A percentile compares a stretch with the other conserved stretches of the same genome.
phyloP scores from a whole-genome alignment of 1,140 invertebrate species.

The Drosophila ohnishii region DNA sequence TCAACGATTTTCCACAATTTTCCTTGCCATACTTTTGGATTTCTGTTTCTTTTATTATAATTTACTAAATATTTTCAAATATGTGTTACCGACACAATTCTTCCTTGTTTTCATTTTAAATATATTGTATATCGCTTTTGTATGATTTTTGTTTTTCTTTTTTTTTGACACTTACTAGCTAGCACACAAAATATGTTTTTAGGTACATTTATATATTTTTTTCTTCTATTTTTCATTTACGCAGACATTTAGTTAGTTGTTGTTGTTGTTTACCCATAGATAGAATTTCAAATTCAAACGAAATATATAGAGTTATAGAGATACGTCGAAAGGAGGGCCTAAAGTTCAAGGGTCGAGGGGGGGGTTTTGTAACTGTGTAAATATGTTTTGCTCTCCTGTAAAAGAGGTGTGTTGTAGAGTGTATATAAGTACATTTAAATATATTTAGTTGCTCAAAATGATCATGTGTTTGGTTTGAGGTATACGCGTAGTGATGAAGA shows the following conservation, averaged over 20 bases:
- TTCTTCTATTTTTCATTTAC: constrained; percentile 64
- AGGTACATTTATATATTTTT: constrained; percentile 77
- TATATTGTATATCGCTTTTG: constrained; percentile 57
- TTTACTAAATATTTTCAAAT: constrained; percentile 72
- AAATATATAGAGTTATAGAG: constrained; percentile 34
- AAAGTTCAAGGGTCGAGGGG: constrained; percentile 20
- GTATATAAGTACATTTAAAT: constrained; percentile 80
- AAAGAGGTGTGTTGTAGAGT: constrained; percentile 71
- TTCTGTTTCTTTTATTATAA: constrained; percentile 50
- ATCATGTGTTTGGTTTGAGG: constrained; percentile 81
- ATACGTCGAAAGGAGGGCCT: constrained; percentile 49
- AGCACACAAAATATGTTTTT: constrained; percentile 81
- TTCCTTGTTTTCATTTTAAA: constrained; percentile 52
- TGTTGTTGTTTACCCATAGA: constrained; percentile 52
- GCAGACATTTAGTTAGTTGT: constrained; percentile 66
- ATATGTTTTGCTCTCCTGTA: constrained; percentile 55
- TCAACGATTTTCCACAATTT: constrained; percentile 39
- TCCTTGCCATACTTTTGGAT: constrained; percentile 30
- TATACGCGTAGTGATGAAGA: constrained; percentile 83
- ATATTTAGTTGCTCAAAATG: constrained; percentile 76
- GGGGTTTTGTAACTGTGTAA: constrained; percentile 52
- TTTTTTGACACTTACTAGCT: constrained; percentile 79
- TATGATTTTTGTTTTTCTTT: constrained; percentile 33
- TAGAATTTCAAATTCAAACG: constrained; percentile 60
- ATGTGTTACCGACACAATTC: constrained; percentile 59